These are phyloP conservation scores for Stomatorhinus ivindoensis DNA, from an alignment of 2,113 vertebrate genomes.

Conservation along the genomic window DNA sequence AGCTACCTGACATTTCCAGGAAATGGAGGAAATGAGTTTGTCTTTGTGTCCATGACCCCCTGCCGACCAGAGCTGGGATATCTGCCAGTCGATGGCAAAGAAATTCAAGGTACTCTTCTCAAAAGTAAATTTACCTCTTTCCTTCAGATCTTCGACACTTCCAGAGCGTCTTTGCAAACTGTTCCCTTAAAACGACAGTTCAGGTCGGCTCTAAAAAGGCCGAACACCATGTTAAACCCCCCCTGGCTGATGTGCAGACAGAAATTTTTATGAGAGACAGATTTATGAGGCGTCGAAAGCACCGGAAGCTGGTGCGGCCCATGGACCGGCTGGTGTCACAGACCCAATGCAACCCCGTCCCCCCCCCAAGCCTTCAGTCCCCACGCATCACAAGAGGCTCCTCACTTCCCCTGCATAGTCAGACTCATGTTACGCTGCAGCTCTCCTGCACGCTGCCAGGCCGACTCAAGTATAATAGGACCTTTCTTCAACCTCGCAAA, in stretches of 20 bases:
- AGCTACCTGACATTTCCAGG: slow-evolving; percentile 2
- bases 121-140: background rate
- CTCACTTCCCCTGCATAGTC: background rate
- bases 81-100: background rate
- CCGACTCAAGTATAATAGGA: background rate
- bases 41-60: background rate
- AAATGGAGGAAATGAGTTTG: background rate
- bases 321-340: background rate
- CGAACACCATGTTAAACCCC: background rate
- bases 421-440: background rate
- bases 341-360: background rate
- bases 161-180: background rate
- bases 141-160: background rate
- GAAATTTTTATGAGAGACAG: background rate
- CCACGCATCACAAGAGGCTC: background rate
- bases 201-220: background rate
- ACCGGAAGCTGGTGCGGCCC: background rate
- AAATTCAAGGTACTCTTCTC: background rate
- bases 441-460: background rate
- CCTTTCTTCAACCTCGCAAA: background rate
- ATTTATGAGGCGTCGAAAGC: background rate
- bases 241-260: background rate
- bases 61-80: background rate
- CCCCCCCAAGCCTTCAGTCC: background rate
- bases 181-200: background rate